These are phyloP conservation scores for Cantharis lateralis DNA, from an alignment of 2,888 invertebrate species.

Conservation along the genomic window DNA sequence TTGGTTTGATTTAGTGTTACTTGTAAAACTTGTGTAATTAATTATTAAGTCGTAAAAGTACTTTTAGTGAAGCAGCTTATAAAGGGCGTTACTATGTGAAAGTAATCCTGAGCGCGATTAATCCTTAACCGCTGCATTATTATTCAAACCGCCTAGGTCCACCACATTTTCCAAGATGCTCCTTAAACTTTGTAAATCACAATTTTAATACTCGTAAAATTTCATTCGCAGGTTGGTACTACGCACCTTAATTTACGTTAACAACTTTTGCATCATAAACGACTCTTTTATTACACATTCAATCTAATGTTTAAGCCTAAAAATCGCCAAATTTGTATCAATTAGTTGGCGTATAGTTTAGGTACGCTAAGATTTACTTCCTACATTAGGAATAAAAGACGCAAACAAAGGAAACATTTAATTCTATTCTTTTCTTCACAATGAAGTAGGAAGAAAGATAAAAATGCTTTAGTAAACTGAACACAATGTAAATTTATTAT, in stretches of 20 bases:
- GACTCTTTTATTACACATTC: neutral
- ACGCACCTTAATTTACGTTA: neutral
- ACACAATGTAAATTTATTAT: neutral
- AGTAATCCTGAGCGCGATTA: conserved; percentile 10
- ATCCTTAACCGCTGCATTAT: conserved; percentile 20
- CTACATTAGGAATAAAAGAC: neutral
- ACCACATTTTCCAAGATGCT: conserved; percentile 10
- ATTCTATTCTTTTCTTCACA: neutral
- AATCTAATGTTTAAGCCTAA: neutral
- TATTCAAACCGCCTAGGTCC: conserved; percentile 19
- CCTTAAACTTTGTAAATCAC: neutral
- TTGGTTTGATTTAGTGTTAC: conserved; percentile 1
- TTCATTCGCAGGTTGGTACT: neutral
- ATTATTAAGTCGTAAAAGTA: conserved; percentile 15
- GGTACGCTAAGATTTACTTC: neutral
- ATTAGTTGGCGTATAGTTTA: neutral
- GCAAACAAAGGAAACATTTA: neutral
- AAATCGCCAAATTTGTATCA: neutral
- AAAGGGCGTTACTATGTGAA: conserved; percentile 7
- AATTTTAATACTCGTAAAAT: conserved; percentile 10
- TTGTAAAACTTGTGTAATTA: conserved; percentile 6
- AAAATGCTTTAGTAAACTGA: neutral
- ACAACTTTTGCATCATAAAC: neutral
- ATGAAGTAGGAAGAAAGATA: neutral
- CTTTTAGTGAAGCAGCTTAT: conserved; percentile 10